Conservation (phyloP, 2,888 invertebrate species). For the Erynnis tages region DNA sequence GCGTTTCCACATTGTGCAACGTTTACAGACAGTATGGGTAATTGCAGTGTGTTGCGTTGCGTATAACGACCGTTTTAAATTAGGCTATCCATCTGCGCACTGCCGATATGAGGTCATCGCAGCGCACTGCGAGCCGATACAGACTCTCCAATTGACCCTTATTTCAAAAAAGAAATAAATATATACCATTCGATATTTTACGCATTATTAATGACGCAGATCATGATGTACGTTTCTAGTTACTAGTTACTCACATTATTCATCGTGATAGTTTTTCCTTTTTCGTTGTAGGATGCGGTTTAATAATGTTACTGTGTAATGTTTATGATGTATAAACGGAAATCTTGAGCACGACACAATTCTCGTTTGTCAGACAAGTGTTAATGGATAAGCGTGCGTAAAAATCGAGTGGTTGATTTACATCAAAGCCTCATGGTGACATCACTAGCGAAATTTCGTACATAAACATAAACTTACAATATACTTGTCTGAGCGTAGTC, state of each 20-base stretch:
- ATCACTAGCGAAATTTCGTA: neutral
- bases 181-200: no score
- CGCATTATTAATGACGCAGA: no score
- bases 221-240: no score
- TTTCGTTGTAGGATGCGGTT: no score
- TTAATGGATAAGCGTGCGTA: no score
- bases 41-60: constrained; percentile 10
- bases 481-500: neutral
- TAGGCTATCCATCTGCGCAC: constrained; percentile 36
- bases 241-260: no score
- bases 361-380: no score
- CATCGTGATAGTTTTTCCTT: no score
- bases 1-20: constrained; percentile 1
- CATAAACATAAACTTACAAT: neutral
- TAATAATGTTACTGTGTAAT: no score
- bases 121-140: constrained; percentile 37
- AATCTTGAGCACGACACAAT: no score
- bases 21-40: constrained; percentile 9
- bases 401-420: no score
- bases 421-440: neutral
- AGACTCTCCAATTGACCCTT: constrained; percentile 37
- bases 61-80: constrained; percentile 30
- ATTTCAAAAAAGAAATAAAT: constrained; percentile 4
- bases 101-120: constrained; percentile 36
- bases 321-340: no score